phyloP scores from a whole-genome alignment of 2,113 vertebrate species.

The Tachuris rubrigastra region DNA sequence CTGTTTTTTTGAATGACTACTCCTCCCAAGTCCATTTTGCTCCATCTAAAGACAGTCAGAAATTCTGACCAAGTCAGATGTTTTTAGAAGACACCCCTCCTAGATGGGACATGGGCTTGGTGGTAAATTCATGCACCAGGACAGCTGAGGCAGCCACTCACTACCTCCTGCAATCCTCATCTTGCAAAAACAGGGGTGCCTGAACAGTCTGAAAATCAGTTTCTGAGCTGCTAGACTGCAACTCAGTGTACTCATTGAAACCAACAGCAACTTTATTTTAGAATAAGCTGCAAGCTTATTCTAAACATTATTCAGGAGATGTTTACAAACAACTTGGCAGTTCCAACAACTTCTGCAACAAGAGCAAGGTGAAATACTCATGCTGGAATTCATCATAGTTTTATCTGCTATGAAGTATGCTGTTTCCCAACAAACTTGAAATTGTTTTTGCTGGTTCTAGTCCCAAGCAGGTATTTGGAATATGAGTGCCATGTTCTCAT shows the following conservation, averaged over 20 bases:
- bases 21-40: neutral
- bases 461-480: neutral
- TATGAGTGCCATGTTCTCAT: rapidly evolving
- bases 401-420: neutral
- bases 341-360: neutral
- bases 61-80: neutral
- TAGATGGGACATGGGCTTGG: rapidly evolving
- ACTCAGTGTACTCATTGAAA: neutral
- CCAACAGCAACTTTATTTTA: neutral
- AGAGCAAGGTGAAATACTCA: neutral
- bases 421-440: neutral
- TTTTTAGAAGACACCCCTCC: neutral
- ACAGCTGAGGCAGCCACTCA: neutral
- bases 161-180: rapidly evolving
- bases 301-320: no score
- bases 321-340: neutral
- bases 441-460: neutral
- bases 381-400: neutral
- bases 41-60: neutral
- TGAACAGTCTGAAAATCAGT: neutral
- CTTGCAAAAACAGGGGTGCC: neutral
- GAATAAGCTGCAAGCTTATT: neutral
- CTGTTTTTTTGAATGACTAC: neutral
- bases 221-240: neutral
- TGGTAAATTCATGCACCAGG: neutral